phyloP scores from a whole-genome alignment of 1,140 invertebrate species.

The Drosophila jambulina region DNA sequence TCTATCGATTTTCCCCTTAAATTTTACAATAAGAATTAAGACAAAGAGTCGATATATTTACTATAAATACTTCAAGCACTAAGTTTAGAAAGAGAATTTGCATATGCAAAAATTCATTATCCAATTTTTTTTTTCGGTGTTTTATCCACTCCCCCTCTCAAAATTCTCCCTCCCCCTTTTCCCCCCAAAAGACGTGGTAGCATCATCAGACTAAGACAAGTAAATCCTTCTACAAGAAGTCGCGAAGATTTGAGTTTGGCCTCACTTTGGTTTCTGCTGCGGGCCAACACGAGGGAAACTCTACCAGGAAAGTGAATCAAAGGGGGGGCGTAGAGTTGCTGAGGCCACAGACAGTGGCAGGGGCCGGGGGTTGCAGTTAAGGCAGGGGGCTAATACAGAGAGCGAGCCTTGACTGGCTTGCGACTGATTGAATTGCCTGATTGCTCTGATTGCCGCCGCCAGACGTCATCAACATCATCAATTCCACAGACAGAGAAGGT shows the following conservation, averaged over 20 bases:
- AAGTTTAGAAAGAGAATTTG: not conserved
- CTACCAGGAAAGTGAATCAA: conserved; percentile 2
- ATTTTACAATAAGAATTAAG: too few species aligned
- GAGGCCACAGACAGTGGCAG: not conserved
- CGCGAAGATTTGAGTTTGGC: conserved; percentile 35
- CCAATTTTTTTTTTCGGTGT: conserved; percentile 1
- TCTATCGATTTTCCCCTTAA: not conserved
- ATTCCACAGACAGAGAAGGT: conserved; percentile 57
- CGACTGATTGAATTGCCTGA: conserved; percentile 79
- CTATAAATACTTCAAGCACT: too few species aligned
- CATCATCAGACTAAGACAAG: conserved; percentile 48
- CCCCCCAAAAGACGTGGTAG: not conserved
- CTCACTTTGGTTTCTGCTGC: conserved; percentile 37
- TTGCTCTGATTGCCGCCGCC: conserved; percentile 77
- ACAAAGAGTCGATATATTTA: not conserved
- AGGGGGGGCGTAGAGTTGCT: not conserved
- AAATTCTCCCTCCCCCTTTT: not conserved
- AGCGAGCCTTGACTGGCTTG: conserved; percentile 34
- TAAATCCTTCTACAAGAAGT: conserved; percentile 59
- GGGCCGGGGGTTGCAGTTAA: not conserved
- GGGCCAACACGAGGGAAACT: conserved; percentile 21
- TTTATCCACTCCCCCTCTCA: not conserved
- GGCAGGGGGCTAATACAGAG: conserved; percentile 12
- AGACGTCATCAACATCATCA: conserved; percentile 70
- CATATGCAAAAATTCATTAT: too few species aligned